phyloP scores from a whole-genome alignment of 2,113 vertebrate species.

The Aegithalos caudatus region DNA sequence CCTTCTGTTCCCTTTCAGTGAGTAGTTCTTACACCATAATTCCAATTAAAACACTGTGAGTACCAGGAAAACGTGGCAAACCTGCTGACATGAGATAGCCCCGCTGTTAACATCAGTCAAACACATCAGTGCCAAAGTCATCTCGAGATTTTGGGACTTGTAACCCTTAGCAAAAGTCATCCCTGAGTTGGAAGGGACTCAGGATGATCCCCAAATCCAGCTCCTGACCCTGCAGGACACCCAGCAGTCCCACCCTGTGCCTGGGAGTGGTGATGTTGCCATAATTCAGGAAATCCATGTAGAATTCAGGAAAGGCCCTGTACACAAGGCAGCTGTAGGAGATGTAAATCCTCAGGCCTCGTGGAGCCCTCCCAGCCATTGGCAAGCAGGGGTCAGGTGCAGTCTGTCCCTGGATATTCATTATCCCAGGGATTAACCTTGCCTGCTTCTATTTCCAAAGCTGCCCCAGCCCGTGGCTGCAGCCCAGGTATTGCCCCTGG shows the following conservation, averaged over 20 bases:
- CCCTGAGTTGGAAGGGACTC: neutral
- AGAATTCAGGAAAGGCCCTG: neutral
- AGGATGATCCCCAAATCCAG: accelerated
- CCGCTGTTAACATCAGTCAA: neutral
- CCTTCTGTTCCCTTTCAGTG: neutral
- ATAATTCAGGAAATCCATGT: neutral
- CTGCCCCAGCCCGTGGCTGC: accelerated
- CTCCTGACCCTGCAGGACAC: neutral
- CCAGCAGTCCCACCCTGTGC: neutral
- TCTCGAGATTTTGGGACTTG: neutral
- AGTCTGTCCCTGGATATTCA: neutral
- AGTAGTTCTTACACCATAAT: accelerated
- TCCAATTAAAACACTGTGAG: neutral
- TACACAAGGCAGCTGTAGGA: neutral
- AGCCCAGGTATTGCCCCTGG: neutral
- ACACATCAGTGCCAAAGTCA: neutral
- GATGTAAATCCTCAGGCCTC: neutral
- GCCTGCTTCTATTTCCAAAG: neutral
- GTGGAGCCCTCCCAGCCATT: neutral
- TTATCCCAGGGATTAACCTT: neutral
- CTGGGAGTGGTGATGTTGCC: too few species aligned
- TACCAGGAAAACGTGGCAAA: neutral
- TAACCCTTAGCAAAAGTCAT: neutral
- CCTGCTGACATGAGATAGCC: accelerated
- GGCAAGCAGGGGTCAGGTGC: neutral